Conservation (phyloP, 2,797 vertebrate species). For the Acanthopagrus latus region DNA sequence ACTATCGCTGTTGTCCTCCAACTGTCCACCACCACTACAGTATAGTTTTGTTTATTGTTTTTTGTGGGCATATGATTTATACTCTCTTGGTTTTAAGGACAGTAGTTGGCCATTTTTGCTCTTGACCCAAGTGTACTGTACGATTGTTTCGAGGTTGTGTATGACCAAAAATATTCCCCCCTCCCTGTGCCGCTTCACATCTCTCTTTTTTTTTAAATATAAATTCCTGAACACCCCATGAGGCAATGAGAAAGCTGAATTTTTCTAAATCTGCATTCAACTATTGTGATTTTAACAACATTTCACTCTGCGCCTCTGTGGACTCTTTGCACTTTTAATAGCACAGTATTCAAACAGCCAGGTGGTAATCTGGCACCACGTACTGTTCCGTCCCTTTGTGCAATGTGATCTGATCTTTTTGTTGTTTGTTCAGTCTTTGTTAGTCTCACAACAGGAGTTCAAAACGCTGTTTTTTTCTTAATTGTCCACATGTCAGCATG, state of each 20-base stretch:
- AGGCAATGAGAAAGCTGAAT: neutral
- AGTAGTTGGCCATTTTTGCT: slow-evolving; percentile 18
- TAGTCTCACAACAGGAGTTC: slow-evolving; percentile 24
- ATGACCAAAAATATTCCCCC: neutral
- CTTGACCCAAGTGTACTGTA: slow-evolving; percentile 32
- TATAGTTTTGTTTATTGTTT: slow-evolving; percentile 12
- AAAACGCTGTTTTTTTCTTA: slow-evolving; percentile 12
- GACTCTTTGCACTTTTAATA: slow-evolving; percentile 18
- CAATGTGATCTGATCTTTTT: neutral
- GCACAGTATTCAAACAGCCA: slow-evolving; percentile 13
- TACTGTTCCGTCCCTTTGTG: slow-evolving; percentile 5
- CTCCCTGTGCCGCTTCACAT: neutral
- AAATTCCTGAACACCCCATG: neutral
- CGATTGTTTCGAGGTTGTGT: slow-evolving; percentile 8
- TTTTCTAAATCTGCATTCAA: neutral
- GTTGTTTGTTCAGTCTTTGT: slow-evolving; percentile 17
- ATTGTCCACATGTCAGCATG: slow-evolving; percentile 34
- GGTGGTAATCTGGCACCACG: slow-evolving; percentile 7
- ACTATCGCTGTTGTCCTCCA: slow-evolving; percentile 22
- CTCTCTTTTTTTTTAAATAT: neutral
- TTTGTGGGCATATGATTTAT: slow-evolving; percentile 35
- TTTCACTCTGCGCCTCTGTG: neutral
- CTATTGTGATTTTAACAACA: neutral
- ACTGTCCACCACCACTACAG: slow-evolving; percentile 12
- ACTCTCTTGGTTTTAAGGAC: slow-evolving; percentile 18